Conservation (phyloP, 2,888 invertebrate species). For the Endotricha flammealis region DNA sequence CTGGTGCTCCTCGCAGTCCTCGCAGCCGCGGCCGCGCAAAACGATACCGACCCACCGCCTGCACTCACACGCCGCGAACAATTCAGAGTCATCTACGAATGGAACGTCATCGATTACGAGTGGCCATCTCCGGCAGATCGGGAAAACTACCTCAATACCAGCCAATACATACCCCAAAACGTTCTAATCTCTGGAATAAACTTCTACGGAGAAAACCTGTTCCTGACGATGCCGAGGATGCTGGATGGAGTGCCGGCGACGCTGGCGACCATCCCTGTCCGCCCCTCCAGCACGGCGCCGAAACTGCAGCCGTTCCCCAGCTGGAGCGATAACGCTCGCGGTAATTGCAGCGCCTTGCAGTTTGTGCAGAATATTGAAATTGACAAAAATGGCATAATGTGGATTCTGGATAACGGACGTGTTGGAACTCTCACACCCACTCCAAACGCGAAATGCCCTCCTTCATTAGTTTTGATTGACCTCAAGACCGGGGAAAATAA, state of each 20-base stretch:
- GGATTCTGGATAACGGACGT: conserved; percentile 83
- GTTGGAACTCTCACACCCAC: conserved; percentile 77
- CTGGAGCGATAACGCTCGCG: conserved; percentile 82
- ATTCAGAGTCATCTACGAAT: conserved; percentile 85
- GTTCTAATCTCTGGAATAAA: conserved; percentile 83
- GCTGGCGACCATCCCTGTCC: conserved; percentile 77
- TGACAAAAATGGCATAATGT: conserved; percentile 83
- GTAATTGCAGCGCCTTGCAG: conserved; percentile 83
- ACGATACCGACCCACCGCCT: conserved; percentile 44
- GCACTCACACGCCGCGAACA: conserved; percentile 63
- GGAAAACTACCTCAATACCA: conserved; percentile 71
- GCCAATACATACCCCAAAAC: conserved; percentile 82
- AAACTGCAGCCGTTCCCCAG: conserved; percentile 83
- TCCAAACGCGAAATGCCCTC: conserved; percentile 79
- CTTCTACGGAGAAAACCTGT: conserved; percentile 82
- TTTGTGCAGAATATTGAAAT: conserved; percentile 87
- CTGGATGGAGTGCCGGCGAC: conserved; percentile 84
- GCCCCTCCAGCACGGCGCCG: conserved; percentile 73
- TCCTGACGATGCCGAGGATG: conserved; percentile 84
- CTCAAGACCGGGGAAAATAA: conserved; percentile 77
- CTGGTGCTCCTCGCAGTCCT: conserved; percentile 46
- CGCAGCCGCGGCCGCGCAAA: conserved; percentile 62
- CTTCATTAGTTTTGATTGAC: conserved; percentile 83
- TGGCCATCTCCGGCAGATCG: conserved; percentile 80
- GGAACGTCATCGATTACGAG: conserved; percentile 83